phyloP scores from a whole-genome alignment of 2,888 invertebrate genomes.

The Listrodromus nycthemerus region DNA sequence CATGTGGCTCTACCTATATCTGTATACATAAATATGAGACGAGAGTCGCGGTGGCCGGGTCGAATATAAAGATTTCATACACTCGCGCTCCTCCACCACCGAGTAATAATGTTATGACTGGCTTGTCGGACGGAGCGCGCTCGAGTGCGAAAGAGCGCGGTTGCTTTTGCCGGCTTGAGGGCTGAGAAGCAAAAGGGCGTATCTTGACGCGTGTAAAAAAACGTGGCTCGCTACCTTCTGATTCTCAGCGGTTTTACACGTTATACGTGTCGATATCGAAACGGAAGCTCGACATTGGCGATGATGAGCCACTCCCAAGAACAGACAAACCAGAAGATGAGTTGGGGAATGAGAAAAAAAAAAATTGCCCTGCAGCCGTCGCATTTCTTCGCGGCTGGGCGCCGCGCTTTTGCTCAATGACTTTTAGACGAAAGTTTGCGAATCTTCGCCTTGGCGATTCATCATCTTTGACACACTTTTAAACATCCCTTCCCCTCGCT shows the following conservation, averaged over 20 bases:
- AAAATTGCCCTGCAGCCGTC: conserved; percentile 6
- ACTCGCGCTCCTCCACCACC: neutral
- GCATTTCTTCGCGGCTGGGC: conserved; percentile 13
- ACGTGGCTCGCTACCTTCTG: too few relatives aligned
- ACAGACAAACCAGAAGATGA: neutral
- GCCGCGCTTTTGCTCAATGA: neutral
- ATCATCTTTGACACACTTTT: conserved; percentile 45
- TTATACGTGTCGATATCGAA: conserved; percentile 1
- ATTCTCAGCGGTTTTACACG: neutral
- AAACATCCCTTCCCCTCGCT: conserved; percentile 7
- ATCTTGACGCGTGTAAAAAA: too few relatives aligned
- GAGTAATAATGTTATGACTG: conserved; percentile 48
- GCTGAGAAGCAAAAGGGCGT: too few relatives aligned
- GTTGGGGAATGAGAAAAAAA: too few relatives aligned
- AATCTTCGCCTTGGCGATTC: conserved; percentile 39
- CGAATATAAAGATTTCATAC: conserved; percentile 29
- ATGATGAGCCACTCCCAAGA: conserved; percentile 27
- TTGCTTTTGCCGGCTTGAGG: neutral
- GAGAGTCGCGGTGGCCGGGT: conserved; percentile 22
- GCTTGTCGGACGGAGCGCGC: conserved; percentile 25
- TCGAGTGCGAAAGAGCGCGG: conserved; percentile 27
- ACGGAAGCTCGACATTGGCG: conserved; percentile 29
- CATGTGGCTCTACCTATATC: neutral
- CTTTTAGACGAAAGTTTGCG: conserved; percentile 31
- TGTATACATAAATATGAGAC: conserved; percentile 6